A percentile compares a stretch with the other conserved stretches of the same genome.
These are phyloP conservation scores for Harpalus rubripes DNA, from an alignment of 2,888 invertebrate genomes.

Conservation along the genomic window DNA sequence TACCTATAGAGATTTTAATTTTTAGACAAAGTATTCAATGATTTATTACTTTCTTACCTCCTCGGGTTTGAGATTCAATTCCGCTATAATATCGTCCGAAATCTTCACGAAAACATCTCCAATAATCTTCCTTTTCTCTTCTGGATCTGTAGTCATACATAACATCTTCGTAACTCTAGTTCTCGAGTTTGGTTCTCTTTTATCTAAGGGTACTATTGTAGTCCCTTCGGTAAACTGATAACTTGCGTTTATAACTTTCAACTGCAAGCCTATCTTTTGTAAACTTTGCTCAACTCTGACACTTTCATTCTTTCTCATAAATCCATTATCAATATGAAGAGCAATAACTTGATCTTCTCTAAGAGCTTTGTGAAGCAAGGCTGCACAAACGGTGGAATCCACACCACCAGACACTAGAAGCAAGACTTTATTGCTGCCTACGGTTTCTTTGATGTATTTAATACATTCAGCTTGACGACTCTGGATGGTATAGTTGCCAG, in stretches of 20 bases:
- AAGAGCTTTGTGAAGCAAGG: constrained; percentile 93
- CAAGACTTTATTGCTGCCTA: constrained; percentile 94
- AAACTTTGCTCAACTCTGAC: constrained; percentile 91
- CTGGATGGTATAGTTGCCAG: constrained; percentile 92
- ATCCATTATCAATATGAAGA: constrained; percentile 98
- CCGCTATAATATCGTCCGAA: constrained; percentile 92
- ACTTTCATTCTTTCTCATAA: constrained; percentile 98
- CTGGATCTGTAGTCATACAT: constrained; percentile 93
- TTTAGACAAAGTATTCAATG: too few species aligned
- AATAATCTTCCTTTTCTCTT: constrained; percentile 98
- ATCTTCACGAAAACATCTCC: constrained; percentile 98
- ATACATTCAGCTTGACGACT: constrained; percentile 94
- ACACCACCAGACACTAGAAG: constrained; percentile 98
- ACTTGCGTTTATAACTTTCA: constrained; percentile 85
- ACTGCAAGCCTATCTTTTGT: constrained; percentile 88
- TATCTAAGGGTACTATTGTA: constrained; percentile 85
- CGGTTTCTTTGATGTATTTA: constrained; percentile 92
- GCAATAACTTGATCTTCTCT: constrained; percentile 95
- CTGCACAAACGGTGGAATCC: constrained; percentile 99
- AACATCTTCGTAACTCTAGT: constrained; percentile 89
- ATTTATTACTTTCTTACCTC: constrained; percentile 77
- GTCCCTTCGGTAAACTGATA: constrained; percentile 86
- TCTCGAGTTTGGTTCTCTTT: constrained; percentile 78
- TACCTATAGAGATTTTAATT: too few species aligned
- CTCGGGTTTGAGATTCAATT: constrained; percentile 93